A percentile compares a stretch with the other conserved stretches of the same genome.
These are phyloP conservation scores for Syngnathus typhle DNA, from an alignment of 2,113 vertebrate species.

Conservation along the genomic window DNA sequence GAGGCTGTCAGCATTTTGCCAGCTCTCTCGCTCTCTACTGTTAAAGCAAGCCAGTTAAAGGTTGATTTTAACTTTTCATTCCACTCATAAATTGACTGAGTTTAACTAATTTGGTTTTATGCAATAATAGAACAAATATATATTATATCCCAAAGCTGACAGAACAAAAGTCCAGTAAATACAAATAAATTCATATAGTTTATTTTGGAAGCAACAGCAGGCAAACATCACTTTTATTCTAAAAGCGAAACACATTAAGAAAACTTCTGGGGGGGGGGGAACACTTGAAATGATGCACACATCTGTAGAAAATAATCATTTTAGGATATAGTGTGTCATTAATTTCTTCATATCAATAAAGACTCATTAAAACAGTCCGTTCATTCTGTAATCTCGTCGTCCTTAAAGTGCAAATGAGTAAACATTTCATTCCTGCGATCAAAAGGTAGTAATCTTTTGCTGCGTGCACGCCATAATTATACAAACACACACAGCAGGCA, in stretches of 20 bases:
- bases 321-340: neutral
- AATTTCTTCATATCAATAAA: slow-evolving; percentile 14
- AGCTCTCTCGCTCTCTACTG: neutral
- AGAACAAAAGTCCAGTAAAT: neutral
- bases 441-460: slow-evolving; percentile 50
- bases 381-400: slow-evolving; percentile 16
- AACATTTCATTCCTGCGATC: slow-evolving; percentile 47
- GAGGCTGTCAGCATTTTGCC: slow-evolving; percentile 14
- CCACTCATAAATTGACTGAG: neutral
- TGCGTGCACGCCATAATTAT: slow-evolving; percentile 32
- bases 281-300: neutral
- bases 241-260: slow-evolving; percentile 4
- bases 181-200: slow-evolving; percentile 27
- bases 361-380: slow-evolving; percentile 24
- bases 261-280: neutral
- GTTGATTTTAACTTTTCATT: neutral
- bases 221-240: slow-evolving; percentile 24
- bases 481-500: slow-evolving; percentile 12
- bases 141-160: too few species aligned
- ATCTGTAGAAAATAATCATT: slow-evolving; percentile 8
- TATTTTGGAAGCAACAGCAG: slow-evolving; percentile 49
- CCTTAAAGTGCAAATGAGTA: slow-evolving; percentile 58
- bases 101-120: neutral
- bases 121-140: too few species aligned
- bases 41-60: neutral